phyloP scores from a whole-genome alignment of 2,888 invertebrate genomes.

The Lathronympha strigana region DNA sequence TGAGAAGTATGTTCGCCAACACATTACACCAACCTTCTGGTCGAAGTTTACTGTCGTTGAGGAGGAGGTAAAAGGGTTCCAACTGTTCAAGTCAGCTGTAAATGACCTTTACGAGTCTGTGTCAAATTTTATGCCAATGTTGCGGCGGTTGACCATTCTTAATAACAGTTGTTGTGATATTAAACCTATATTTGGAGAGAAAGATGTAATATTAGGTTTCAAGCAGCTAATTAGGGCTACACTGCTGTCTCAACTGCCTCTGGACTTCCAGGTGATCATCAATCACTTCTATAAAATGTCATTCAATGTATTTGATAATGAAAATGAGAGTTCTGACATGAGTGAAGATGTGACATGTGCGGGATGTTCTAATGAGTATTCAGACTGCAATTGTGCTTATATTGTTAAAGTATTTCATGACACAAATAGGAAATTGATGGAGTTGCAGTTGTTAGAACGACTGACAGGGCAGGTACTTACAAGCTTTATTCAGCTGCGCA shows the following conservation, averaged over 20 bases:
- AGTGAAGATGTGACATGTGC: slow-evolving; percentile 86
- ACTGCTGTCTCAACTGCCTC: slow-evolving; percentile 88
- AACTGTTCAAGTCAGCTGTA: slow-evolving; percentile 87
- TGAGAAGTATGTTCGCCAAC: slow-evolving; percentile 85
- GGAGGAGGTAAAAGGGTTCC: slow-evolving; percentile 85
- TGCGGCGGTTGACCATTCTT: slow-evolving; percentile 83
- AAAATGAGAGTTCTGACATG: slow-evolving; percentile 79
- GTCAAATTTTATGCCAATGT: slow-evolving; percentile 79
- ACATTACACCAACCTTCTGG: slow-evolving; percentile 87
- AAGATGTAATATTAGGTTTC: slow-evolving; percentile 82
- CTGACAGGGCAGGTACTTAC: slow-evolving; percentile 94
- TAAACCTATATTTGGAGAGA: slow-evolving; percentile 81
- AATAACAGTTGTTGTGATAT: slow-evolving; percentile 72
- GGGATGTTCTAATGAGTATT: slow-evolving; percentile 88
- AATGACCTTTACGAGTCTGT: slow-evolving; percentile 85
- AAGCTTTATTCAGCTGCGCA: slow-evolving; percentile 91
- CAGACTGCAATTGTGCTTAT: slow-evolving; percentile 84
- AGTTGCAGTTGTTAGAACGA: slow-evolving; percentile 91
- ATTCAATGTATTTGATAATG: slow-evolving; percentile 87
- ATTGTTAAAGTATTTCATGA: slow-evolving; percentile 89
- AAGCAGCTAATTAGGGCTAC: slow-evolving; percentile 87
- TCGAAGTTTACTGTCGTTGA: slow-evolving; percentile 82
- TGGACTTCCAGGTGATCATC: slow-evolving; percentile 88
- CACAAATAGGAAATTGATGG: slow-evolving; percentile 90
- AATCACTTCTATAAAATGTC: slow-evolving; percentile 91